Percentiles rank a stretch among this genome's conserved stretches.
These are phyloP conservation scores for Phyllostomus discolor DNA, from an alignment of 2,113 vertebrate genomes.

Conservation along the genomic window DNA sequence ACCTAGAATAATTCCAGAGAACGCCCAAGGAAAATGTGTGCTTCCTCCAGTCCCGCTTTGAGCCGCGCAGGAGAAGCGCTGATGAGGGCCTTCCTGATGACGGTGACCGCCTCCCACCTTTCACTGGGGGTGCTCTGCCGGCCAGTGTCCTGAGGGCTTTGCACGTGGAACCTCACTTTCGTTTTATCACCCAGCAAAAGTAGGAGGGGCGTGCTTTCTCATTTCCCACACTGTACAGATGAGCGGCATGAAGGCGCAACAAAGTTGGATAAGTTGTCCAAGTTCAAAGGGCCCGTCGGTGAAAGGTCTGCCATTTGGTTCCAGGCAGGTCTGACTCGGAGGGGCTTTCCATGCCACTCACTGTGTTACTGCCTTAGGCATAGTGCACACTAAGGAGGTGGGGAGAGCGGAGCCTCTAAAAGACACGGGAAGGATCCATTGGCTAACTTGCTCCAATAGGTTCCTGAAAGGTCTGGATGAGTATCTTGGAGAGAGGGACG, in stretches of 20 bases:
- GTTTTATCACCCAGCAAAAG: background rate
- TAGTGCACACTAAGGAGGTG: background rate
- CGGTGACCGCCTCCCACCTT: background rate
- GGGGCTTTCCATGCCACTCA: background rate
- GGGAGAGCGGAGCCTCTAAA: background rate
- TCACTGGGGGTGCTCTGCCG: background rate
- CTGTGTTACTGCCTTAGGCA: background rate
- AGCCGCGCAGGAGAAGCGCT: background rate
- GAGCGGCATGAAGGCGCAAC: background rate
- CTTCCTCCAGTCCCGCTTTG: background rate
- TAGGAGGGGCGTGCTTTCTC: background rate
- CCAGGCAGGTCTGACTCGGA: background rate
- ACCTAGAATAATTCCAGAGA: slow-evolving; percentile 1
- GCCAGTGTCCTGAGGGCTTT: background rate
- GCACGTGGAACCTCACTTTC: background rate
- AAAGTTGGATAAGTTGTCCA: background rate
- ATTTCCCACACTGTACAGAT: background rate
- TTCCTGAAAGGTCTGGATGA: background rate
- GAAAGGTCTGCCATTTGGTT: background rate
- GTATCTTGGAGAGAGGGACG: background rate
- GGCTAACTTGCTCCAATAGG: background rate
- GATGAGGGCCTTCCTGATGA: background rate
- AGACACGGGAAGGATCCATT: background rate
- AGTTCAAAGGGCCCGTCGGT: background rate
- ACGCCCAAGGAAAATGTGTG: background rate